Percentiles rank a stretch among this genome's conserved stretches.
phyloP scores from a whole-genome alignment of 2,797 vertebrate species.

The Acropternis orthonyx region DNA sequence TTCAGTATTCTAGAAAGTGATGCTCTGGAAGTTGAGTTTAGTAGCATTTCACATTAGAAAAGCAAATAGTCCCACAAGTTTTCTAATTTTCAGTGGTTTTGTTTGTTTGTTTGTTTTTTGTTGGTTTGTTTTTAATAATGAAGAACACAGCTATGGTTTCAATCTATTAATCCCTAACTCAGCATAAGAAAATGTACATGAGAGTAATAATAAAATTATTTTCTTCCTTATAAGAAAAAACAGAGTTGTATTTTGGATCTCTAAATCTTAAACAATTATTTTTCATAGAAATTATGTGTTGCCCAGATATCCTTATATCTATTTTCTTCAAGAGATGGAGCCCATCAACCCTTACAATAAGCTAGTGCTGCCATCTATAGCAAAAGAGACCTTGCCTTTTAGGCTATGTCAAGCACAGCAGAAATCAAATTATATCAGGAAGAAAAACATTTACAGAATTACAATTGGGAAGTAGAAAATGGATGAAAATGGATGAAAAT shows the following conservation, averaged over 20 bases:
- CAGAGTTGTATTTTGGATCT: not conserved
- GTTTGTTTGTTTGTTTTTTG: too few species aligned
- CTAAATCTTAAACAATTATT: not conserved
- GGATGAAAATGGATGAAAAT: not conserved
- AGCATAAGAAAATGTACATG: not conserved
- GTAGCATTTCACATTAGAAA: not conserved
- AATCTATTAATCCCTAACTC: not conserved
- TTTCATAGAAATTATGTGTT: not conserved
- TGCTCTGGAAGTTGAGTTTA: not conserved
- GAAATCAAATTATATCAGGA: not conserved
- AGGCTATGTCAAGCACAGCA: not conserved
- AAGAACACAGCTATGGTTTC: not conserved
- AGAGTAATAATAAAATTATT: not conserved
- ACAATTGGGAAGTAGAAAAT: not conserved
- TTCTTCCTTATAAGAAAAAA: not conserved
- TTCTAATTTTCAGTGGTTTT: not conserved
- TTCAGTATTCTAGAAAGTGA: not conserved
- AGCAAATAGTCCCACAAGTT: not conserved
- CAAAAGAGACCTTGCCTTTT: not conserved
- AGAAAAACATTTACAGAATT: not conserved
- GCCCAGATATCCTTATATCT: not conserved
- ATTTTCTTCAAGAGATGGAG: not conserved
- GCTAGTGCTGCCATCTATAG: conserved; percentile 32
- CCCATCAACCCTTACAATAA: not conserved
- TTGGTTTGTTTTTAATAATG: not conserved